phyloP scores from a whole-genome alignment of 35 echinoderm and acorn worm species.

The Chiridota heheva region DNA sequence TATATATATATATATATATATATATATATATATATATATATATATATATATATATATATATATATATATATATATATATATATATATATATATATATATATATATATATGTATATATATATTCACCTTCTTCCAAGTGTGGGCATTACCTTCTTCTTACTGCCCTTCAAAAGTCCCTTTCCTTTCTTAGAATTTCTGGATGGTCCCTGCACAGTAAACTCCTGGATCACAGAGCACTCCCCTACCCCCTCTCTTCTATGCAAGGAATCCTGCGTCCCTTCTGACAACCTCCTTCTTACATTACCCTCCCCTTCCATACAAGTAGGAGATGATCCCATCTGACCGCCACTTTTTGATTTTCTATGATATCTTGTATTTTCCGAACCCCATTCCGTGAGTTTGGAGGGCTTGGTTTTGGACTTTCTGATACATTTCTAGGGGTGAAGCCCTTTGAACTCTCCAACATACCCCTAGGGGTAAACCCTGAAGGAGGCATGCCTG shows the following conservation, averaged over 20 bases:
- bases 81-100: too few species aligned
- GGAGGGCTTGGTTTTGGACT: not conserved
- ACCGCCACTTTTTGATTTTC: not conserved
- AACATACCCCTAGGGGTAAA: not conserved
- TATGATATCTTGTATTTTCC: not conserved
- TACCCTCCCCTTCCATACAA: too few species aligned
- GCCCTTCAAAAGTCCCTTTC: not conserved
- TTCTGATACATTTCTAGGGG: conserved; percentile 9
- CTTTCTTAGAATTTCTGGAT: not conserved
- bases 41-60: too few species aligned
- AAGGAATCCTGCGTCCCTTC: too few species aligned
- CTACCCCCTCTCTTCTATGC: not conserved
- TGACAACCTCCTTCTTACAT: too few species aligned
- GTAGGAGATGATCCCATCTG: too few species aligned
- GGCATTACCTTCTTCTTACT: conserved; percentile 11
- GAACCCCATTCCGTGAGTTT: not conserved
- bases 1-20: too few species aligned
- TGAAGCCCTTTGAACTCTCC: not conserved
- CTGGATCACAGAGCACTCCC: not conserved
- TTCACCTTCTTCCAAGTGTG: not conserved
- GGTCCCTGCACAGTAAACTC: conserved; percentile 23
- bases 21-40: too few species aligned
- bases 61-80: too few species aligned
- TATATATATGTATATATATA: not conserved
- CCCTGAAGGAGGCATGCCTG: not conserved